Evolutionary conservation across 2,113 vertebrate species (phyloP).

Genomic region (Bujurquina vittata): DNA sequence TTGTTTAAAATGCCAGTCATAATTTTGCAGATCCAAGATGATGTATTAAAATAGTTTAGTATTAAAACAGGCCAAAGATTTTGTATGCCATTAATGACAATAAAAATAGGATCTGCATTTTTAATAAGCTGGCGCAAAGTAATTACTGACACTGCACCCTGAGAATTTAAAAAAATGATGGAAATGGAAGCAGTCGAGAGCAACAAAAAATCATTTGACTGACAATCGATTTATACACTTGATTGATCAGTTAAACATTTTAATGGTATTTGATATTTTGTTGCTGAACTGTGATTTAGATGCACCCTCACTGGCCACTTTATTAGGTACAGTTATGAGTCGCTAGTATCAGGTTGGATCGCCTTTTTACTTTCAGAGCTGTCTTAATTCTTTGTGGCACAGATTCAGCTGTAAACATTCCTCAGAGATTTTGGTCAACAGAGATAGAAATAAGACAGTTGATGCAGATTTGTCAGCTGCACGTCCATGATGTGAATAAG

Average conservation of each 20-base stretch:
- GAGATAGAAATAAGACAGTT: neutral
- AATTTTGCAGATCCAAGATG: neutral
- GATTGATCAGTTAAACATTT: neutral
- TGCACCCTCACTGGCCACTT: neutral
- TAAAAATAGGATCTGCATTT: neutral
- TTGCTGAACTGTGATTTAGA: neutral
- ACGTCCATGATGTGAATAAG: neutral
- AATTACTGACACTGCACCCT: neutral
- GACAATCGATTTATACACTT: too few relatives aligned
- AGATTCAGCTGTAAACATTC: neutral
- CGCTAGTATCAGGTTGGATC: neutral
- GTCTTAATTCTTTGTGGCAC: neutral
- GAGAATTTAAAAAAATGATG: neutral
- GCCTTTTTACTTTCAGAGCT: neutral
- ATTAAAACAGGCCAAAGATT: too few relatives aligned
- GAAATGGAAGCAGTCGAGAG: neutral
- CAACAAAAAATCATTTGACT: neutral
- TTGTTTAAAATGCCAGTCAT: neutral
- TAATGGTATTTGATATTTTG: neutral
- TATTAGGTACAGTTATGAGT: neutral
- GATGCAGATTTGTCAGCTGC: neutral
- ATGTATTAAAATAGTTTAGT: neutral
- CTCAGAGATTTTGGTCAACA: neutral
- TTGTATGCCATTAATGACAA: too few relatives aligned
- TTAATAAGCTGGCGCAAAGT: neutral